Evolutionary conservation across 2,888 invertebrate species (phyloP).

Genomic region (Sericinus montela): DNA sequence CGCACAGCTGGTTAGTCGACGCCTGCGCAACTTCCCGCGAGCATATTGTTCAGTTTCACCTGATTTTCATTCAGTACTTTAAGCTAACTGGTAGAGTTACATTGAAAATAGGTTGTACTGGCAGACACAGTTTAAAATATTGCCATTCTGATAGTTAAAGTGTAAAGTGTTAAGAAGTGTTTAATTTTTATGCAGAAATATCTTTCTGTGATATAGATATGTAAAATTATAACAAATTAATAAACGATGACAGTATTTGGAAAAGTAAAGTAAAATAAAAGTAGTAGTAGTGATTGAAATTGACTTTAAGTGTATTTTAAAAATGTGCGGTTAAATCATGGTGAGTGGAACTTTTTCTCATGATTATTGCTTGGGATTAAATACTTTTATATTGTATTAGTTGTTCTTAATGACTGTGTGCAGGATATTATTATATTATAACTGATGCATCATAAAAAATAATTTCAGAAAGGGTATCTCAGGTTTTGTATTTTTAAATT

Average conservation of each 20-base stretch:
- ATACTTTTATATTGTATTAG: too few relatives aligned
- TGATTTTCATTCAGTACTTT: slow-evolving; percentile 5
- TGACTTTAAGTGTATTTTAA: neutral
- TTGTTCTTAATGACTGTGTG: too few relatives aligned
- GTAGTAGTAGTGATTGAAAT: neutral
- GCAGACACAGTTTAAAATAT: too few relatives aligned
- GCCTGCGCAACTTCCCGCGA: slow-evolving; percentile 16
- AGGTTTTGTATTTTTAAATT: too few relatives aligned
- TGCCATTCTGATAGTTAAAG: too few relatives aligned
- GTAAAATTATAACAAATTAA: neutral
- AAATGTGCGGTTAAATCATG: neutral
- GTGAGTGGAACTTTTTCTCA: neutral
- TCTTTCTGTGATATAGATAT: neutral
- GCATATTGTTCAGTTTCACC: slow-evolving; percentile 10
- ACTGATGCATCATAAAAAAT: too few relatives aligned
- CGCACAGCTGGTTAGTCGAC: slow-evolving; percentile 23
- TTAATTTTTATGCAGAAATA: neutral
- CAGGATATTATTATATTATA: too few relatives aligned
- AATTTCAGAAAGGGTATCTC: too few relatives aligned
- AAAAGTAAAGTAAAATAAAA: too few relatives aligned
- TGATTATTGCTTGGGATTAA: too few relatives aligned
- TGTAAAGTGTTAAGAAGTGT: neutral
- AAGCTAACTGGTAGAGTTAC: neutral
- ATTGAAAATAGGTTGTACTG: too few relatives aligned
- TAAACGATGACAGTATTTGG: neutral